phyloP scores from a whole-genome alignment of 2,888 invertebrate genomes.

The Tenthredo mesomela region DNA sequence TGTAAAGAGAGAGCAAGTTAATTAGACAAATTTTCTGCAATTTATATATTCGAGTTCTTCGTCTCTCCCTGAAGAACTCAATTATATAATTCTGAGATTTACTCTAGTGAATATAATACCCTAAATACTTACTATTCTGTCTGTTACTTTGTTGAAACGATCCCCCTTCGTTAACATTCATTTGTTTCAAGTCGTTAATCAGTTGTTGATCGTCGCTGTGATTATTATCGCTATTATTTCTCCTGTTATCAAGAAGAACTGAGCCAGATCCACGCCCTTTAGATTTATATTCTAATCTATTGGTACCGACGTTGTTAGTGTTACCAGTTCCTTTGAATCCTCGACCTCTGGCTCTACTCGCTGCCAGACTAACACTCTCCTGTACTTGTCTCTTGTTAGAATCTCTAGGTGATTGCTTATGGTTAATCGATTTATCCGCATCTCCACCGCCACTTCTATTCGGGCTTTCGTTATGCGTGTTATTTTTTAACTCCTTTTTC shows the following conservation, averaged over 20 bases:
- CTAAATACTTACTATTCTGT: constrained; percentile 69
- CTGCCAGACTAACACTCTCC: constrained; percentile 69
- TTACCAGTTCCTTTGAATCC: constrained; percentile 73
- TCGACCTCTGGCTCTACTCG: constrained; percentile 72
- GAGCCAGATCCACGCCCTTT: constrained; percentile 71
- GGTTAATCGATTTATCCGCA: constrained; percentile 63
- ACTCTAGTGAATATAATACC: not conserved
- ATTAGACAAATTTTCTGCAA: not conserved
- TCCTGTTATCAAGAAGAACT: constrained; percentile 65
- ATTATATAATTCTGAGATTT: not conserved
- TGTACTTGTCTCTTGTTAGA: constrained; percentile 70
- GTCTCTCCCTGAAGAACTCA: not conserved
- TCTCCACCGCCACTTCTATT: constrained; percentile 69
- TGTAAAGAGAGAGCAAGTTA: not conserved
- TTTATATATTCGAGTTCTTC: not conserved
- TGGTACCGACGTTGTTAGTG: constrained; percentile 69
- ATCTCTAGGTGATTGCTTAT: constrained; percentile 64
- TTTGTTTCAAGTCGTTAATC: constrained; percentile 72
- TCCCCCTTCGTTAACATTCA: constrained; percentile 68
- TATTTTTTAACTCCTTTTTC: constrained; percentile 71
- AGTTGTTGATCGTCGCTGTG: constrained; percentile 71
- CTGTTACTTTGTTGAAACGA: constrained; percentile 67
- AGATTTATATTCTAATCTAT: constrained; percentile 71
- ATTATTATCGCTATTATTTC: constrained; percentile 64
- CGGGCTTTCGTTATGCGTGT: constrained; percentile 66